Base-by-base conservation (phyloP, 1,140 invertebrate genomes). In the Ptiloglossa arizonensis region DNA sequence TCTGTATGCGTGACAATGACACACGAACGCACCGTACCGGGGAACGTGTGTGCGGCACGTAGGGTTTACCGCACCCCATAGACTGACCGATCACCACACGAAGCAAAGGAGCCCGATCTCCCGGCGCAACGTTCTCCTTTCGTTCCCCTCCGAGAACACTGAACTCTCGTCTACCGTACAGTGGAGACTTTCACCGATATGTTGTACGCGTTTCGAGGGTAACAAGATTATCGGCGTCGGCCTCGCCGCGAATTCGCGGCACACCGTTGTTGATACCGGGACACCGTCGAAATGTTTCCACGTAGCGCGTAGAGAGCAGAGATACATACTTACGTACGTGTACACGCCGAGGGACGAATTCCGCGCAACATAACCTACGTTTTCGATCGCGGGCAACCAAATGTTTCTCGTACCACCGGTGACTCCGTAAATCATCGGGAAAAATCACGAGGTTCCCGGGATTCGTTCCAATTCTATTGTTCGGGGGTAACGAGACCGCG, bases 141-240 rank as follows among this genome's bases (percentile, higher is more conserved):
- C 59, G 70, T 60, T 64, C 50, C 75, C 52, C 63, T 60, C n/a
- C 60, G 66, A 73, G 75, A 60, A 80, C 77, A 50, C 67, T 69
- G 72, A 83, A 69, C 50, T 68, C 72, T 9, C 44, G 38, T 80
- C 60, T 63, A 74, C 72, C 38, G 69, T 64, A 72, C 78, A 71
- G 46, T 50, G 66, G 62, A 54, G 82, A 84, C 83, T 84, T 83
- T 85, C 82, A 85, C 82, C 73, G 64, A 48, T 41, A 62, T 38
- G 50, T 41, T 35, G 70, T 62, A 80, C 56, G 72, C 48, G 73
- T 85, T 81, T 84, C 68, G 79, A 85, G 82, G 82, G 82, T 81
- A 85, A 85, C 79, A 77, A 67, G 82, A 83, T 85, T 85, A 85
- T 85, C 82, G 54, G 44, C 41, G 73, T 73, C 59, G 69, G 52